Base-by-base conservation (phyloP, 2,797 vertebrate species). In the Ctenopoma multispine region DNA sequence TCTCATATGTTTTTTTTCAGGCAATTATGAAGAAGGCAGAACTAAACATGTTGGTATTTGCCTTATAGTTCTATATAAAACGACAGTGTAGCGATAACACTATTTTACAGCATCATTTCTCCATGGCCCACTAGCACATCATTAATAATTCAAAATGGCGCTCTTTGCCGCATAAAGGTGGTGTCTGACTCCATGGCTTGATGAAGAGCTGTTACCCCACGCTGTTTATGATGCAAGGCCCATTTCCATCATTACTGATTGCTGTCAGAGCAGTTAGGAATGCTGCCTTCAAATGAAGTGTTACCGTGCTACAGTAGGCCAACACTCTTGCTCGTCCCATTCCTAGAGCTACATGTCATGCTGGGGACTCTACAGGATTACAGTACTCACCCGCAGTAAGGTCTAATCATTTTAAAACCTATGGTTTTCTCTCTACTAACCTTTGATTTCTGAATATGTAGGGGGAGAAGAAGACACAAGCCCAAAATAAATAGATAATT, bases 401-500 rank as follows among this genome's bases (percentile, higher is more conserved):
- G 80, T 91, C 90, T 95, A 95, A 93, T 84, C 71, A 51, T 92
- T 94, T 91, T 82, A 93, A 91, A 89, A 93, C 81, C 85, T 95
- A 95, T 55, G 78, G 88, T 66, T 88, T 88, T 92, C 82, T 72
- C 80, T 92, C 82, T 94, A 95, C 95, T 95, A 95, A 95, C 95
- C 94, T 95, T 89, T 94, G 92, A 88, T 94, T 90, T 95, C 95
- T 95, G 93, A 95, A 95, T 94, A 87, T 89, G 80, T 94, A 88
- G 93, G 93, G 29, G 92, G 83, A 94, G 90, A 95, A 94, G 87
- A 94, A 95, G 88, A 95, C 87, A 95, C 86, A 95, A 92, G 90
- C 86, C 93, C 93, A 95, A 88, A 91, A 91, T 93, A 94, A 94
- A 94, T 93, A 86, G 83, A 79, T 75, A 90, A 91, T 89, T 90